Evolutionary conservation across 2,113 vertebrate genomes (phyloP), one percentile per base, ranked within the genome.

Genomic region (Dipodomys ordii): DNA sequence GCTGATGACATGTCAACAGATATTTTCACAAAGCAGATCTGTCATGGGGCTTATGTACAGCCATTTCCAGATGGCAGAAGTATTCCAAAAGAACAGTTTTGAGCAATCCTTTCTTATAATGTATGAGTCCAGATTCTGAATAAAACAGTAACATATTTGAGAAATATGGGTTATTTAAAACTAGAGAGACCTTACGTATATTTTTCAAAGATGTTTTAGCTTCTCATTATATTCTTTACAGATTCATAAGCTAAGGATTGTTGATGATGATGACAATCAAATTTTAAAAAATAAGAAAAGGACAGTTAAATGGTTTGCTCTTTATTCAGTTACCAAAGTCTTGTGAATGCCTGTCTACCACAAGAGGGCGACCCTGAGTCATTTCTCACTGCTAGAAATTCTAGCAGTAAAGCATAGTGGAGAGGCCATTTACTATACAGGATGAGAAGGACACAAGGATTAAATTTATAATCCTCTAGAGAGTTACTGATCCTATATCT

Each of bases 51-150:
- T 98, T 95, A 87, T 92, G 96, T 86, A 92, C 2, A 83, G 86
- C 86, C 96, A 96, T 94, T 97, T 97, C 88, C 83, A 94, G 87
- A 96, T 94, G 96, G 96, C 97, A 96, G 64, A 97, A 96, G 25
- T 95, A 95, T 88, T 94, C 77, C 77, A 88, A 69, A 92, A 90
- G 96, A 95, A 86, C 39, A 44, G 60, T 65, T 96, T 89, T 35
- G 91, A 94, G 87, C 46, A 57, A 39, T 85, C 65, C 80, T 62
- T 89, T 94, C 44, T 88, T 95, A 93, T 90, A 49, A 90, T 82
- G 77, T 81, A 19, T 5, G 85, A 19, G 22, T 85, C 39, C 65
- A 35, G 87, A 71, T 87, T 87, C 77, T 88, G 79, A 93, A 92
- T 3, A 92, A 93, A 93, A 79, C 60, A 60, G 32, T 20, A 90